Evolutionary conservation across 2,113 vertebrate species (phyloP).

Genomic region (Cervus canadensis): DNA sequence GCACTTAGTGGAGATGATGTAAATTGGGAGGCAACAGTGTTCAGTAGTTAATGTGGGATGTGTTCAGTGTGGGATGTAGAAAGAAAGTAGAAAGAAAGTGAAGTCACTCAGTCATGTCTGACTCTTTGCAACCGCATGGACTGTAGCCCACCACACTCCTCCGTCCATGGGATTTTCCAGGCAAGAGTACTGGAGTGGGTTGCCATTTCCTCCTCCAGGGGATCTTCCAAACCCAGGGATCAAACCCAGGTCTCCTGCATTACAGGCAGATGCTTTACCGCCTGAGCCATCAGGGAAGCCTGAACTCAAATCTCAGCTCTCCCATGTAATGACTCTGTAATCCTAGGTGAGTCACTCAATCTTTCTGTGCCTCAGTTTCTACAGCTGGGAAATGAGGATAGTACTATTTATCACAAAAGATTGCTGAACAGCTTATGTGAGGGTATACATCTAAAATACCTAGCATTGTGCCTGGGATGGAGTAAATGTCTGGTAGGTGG

Average conservation of each 20-base stretch:
- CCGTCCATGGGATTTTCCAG: not conserved
- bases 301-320: constrained; percentile 12
- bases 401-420: not conserved
- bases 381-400: not conserved
- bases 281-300: not conserved
- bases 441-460: not conserved
- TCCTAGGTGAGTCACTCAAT: not conserved
- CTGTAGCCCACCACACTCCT: not conserved
- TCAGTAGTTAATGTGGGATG: not conserved
- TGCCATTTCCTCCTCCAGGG: not conserved
- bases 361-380: not conserved
- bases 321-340: not conserved
- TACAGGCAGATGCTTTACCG: not conserved
- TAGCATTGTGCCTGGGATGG: not conserved
- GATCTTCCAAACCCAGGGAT: not conserved
- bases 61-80: not conserved
- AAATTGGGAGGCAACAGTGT: not conserved
- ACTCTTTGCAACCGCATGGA: not conserved
- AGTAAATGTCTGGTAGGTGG: not conserved
- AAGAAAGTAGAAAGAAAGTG: not conserved
- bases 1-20: not conserved
- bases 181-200: not conserved
- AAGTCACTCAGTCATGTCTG: not conserved
- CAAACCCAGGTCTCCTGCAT: not conserved
- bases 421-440: not conserved